A percentile compares a stretch with the other conserved stretches of the same genome.
Conservation (phyloP, 2,888 invertebrate genomes). For the Ornithoptera priamus region DNA sequence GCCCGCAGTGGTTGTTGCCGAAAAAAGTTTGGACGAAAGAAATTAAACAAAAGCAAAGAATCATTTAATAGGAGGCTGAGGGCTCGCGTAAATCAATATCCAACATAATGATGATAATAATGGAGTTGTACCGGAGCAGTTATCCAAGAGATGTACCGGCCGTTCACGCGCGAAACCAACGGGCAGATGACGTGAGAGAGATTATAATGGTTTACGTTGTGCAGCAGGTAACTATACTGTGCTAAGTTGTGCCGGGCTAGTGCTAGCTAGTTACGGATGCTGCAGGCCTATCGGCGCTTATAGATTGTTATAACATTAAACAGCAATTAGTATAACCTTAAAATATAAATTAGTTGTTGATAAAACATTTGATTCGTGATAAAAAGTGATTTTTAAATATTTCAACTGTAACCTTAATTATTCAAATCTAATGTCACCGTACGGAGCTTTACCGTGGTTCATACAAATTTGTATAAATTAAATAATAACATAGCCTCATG, state of each 20-base stretch:
- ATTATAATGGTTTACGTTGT: background rate
- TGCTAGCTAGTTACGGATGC: background rate
- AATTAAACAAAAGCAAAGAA: conserved; percentile 45
- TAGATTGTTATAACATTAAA: too few species aligned
- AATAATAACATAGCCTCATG: too few species aligned
- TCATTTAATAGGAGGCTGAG: conserved; percentile 40
- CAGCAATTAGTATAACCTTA: too few species aligned
- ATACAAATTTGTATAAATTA: too few species aligned
- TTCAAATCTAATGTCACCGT: too few species aligned
- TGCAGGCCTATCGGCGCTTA: too few species aligned
- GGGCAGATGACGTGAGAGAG: background rate
- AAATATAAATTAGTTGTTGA: too few species aligned
- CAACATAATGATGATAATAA: conserved; percentile 39
- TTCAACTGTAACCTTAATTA: too few species aligned
- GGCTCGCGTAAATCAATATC: conserved; percentile 55
- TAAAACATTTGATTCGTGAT: too few species aligned
- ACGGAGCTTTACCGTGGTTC: too few species aligned
- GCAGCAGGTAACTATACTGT: background rate
- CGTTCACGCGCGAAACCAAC: background rate
- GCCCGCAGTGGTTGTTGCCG: conserved; percentile 16
- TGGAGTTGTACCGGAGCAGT: conserved; percentile 34
- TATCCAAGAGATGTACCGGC: conserved; percentile 9
- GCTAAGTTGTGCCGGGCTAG: too few species aligned
- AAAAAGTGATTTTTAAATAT: too few species aligned
- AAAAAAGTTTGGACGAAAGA: conserved; percentile 38